These are phyloP conservation scores for Heterotilapia buettikoferi DNA, from an alignment of 2,113 vertebrate species.

Conservation along the genomic window DNA sequence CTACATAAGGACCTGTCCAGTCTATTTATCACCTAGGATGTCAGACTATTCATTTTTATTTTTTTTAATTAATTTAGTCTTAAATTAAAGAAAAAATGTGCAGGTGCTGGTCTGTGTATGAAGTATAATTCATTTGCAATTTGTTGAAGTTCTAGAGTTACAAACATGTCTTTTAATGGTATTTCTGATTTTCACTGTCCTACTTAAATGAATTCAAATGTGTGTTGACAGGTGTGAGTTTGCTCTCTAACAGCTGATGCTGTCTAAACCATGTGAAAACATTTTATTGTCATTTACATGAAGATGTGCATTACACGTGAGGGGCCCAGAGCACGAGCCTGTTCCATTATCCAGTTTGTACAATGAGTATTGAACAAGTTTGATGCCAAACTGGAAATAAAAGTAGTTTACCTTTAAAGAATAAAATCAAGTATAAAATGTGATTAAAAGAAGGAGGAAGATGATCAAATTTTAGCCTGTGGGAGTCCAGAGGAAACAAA, in stretches of 20 bases:
- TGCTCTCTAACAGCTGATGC: not conserved
- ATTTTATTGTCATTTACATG: not conserved
- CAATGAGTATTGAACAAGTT: not conserved
- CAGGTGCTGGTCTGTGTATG: not conserved
- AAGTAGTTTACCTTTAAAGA: not conserved
- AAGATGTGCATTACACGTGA: not conserved
- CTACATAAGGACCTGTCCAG: not conserved
- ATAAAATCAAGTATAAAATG: not conserved
- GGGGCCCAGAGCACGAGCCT: not conserved
- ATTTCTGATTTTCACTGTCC: not conserved
- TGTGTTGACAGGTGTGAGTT: not conserved
- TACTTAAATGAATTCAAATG: accelerated
- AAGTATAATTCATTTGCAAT: not conserved
- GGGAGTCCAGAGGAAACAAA: not conserved
- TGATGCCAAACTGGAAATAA: not conserved
- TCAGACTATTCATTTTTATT: not conserved
- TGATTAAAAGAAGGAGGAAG: not conserved
- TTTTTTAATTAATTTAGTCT: not conserved
- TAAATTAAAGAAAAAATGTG: not conserved
- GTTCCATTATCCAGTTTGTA: not conserved
- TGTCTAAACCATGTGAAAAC: not conserved
- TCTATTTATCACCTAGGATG: not conserved
- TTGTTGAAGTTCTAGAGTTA: accelerated
- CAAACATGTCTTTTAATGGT: not conserved
- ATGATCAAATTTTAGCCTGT: not conserved